phyloP scores from a whole-genome alignment of 2,113 vertebrate species.

The Tragulus kanchil region DNA sequence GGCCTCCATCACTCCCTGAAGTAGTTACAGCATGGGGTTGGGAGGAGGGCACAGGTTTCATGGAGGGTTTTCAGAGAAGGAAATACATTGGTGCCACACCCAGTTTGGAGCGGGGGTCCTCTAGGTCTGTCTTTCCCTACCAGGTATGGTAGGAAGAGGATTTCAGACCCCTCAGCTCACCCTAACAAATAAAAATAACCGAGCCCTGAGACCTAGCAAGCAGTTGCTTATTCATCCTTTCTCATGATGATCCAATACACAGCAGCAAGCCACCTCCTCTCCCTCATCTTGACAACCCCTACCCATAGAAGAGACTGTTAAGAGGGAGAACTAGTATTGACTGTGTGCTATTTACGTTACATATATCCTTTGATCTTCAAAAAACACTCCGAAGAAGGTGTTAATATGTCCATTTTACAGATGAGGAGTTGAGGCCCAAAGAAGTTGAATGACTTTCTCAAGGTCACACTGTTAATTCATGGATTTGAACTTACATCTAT shows the following conservation, averaged over 20 bases:
- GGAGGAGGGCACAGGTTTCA: not conserved
- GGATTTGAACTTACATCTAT: not conserved
- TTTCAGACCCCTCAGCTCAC: not conserved
- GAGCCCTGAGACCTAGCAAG: not conserved
- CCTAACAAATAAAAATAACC: slow-evolving; percentile 34
- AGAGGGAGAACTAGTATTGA: not conserved
- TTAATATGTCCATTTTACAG: slow-evolving; percentile 73
- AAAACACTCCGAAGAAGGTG: not conserved
- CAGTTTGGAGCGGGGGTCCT: slow-evolving; percentile 25
- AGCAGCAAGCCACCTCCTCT: not conserved
- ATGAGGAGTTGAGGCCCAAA: slow-evolving; percentile 69
- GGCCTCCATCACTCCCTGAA: not conserved
- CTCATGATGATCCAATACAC: slow-evolving; percentile 41
- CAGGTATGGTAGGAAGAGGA: not conserved
- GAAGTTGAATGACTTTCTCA: slow-evolving; percentile 77
- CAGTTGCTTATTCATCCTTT: slow-evolving; percentile 71
- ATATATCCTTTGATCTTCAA: not conserved
- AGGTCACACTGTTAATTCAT: slow-evolving; percentile 72
- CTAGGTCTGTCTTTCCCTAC: slow-evolving; percentile 46
- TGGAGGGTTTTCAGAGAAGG: slow-evolving; percentile 62
- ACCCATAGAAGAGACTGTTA: not conserved
- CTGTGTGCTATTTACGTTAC: not conserved
- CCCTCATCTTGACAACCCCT: not conserved
- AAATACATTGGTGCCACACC: slow-evolving; percentile 73
- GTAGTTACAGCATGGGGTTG: not conserved